Conservation (phyloP, 2,888 invertebrate genomes). For the Plemyria rubiginata region DNA sequence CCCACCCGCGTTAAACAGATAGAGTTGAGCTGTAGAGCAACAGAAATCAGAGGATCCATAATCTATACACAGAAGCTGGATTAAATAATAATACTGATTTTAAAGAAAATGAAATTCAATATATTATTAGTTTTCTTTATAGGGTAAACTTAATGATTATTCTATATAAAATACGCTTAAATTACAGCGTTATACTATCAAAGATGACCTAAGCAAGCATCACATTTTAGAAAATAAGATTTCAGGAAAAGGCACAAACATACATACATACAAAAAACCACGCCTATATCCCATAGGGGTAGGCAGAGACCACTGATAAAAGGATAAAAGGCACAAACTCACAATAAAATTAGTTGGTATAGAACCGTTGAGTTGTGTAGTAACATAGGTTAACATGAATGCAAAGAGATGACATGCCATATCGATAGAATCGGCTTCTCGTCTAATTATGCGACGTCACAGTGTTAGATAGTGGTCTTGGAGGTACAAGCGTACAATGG, state of each 20-base stretch:
- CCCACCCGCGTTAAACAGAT: conserved; percentile 44
- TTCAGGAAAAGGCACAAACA: no score
- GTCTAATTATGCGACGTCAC: conserved; percentile 75
- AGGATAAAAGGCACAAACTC: no score
- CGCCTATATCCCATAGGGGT: no score
- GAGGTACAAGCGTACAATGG: conserved; percentile 50
- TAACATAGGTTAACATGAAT: conserved; percentile 35
- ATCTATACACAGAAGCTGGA: neutral
- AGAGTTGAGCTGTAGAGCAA: conserved; percentile 8
- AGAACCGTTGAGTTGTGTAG: conserved; percentile 12
- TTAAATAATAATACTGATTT: neutral
- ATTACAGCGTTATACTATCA: no score
- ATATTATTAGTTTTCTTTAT: no score
- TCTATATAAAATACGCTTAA: no score
- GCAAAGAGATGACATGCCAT: conserved; percentile 43
- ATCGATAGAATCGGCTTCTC: conserved; percentile 56
- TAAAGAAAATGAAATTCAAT: neutral
- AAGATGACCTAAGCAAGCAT: no score
- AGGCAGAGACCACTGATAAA: no score
- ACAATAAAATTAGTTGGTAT: neutral
- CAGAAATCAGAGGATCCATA: conserved; percentile 13
- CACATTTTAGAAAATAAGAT: no score
- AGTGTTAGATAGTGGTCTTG: conserved; percentile 58
- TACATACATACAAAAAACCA: no score
- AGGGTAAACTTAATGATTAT: no score